Base-by-base conservation (phyloP, 2,113 vertebrate genomes). In the Delphinus delphis region DNA sequence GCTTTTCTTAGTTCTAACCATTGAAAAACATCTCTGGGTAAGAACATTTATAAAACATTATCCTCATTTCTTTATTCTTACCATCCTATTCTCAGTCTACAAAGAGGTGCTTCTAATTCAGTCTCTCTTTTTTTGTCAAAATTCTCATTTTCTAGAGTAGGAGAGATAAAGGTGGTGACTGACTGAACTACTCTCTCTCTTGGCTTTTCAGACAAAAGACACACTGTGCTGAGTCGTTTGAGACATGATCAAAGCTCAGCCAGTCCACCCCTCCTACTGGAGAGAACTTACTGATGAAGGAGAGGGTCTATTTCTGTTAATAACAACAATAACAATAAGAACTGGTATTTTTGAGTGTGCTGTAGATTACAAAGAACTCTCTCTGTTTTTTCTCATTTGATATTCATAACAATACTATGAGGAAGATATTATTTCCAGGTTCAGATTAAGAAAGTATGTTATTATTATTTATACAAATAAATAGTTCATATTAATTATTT, bases 1-100 rank as follows among this genome's bases (percentile, higher is more conserved):
- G 36, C 20, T 84, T 96, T 93, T 44, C 63, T 82, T 87, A 91
- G 55, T 71, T 88, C 31, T 58, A 83, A 70, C 21, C 68, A 87
- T 36, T 89, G 44, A 60, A 36, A 90, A 93, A 77, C 33, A 58
- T 28, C 8, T 92, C 60, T 41, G 33, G 55, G 8, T 87, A 50
- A 67, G 8, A 77, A 31, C 50, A 70, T 73, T 77, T 93, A 73
- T 41, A 79, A 92, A 81, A 60, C 25, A 13, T 31, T 55, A 74
- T 36, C 50, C 5, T 95, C 28, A 47, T 67, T 90, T 82, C 36
- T 31, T 83, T 94, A 36, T 81, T 83, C 28, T 80, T 77, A 23
- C 28, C 18, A 70, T 91, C 21, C 18, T 36, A 62, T 60, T 88
- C 15, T 93, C 20, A 68, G 18, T 76, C 15, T 88, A 15, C 36